Percentiles rank a stretch among this genome's conserved stretches.
Conservation (phyloP, 2,888 invertebrate species). For the Linnaemya vulpina region DNA sequence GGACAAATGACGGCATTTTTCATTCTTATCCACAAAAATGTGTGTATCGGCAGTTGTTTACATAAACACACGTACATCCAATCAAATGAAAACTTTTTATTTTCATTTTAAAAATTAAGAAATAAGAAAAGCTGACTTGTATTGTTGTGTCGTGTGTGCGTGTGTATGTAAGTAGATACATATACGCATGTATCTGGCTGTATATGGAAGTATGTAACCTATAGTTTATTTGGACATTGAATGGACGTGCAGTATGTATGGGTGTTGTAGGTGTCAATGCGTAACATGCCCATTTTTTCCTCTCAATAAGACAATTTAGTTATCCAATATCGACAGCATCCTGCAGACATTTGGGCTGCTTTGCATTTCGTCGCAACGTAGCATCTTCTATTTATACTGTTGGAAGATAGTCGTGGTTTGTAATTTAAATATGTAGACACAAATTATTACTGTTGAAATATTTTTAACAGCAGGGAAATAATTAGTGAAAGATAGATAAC, state of each 20-base stretch:
- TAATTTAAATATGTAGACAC: too few relatives aligned
- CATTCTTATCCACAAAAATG: background rate
- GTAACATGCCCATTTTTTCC: slow-evolving; percentile 21
- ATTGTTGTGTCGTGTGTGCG: background rate
- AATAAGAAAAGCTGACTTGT: background rate
- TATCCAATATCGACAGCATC: background rate
- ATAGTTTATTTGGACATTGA: too few relatives aligned
- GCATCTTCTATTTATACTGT: too few relatives aligned
- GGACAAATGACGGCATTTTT: slow-evolving; percentile 21
- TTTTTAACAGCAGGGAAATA: too few relatives aligned
- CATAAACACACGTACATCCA: background rate
- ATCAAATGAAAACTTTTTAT: background rate
- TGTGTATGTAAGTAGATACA: background rate
- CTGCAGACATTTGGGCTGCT: too few relatives aligned
- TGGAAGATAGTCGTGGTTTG: too few relatives aligned
- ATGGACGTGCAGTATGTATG: too few relatives aligned
- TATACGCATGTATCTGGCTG: too few relatives aligned
- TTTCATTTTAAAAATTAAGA: background rate
- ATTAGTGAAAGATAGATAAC: too few relatives aligned
- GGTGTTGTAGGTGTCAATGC: background rate
- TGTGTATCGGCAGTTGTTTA: background rate
- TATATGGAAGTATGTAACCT: too few relatives aligned
- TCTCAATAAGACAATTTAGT: slow-evolving; percentile 37
- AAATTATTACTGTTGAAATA: too few relatives aligned
- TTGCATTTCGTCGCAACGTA: too few relatives aligned